Evolutionary conservation across 2,888 invertebrate species (phyloP).

Genomic region (Hetaerina titia): DNA sequence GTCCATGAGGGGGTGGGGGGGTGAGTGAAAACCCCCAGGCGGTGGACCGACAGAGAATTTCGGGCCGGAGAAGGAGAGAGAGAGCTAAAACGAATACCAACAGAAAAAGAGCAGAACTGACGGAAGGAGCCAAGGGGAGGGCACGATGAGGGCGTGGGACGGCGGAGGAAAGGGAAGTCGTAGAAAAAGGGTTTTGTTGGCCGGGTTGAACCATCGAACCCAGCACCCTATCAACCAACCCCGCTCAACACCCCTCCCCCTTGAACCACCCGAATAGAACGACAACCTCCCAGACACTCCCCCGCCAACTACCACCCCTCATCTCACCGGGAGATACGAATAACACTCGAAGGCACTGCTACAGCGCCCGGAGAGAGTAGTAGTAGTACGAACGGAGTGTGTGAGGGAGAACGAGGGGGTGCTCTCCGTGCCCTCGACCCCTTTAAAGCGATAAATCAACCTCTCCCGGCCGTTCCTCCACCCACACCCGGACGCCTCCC

Average conservation of each 20-base stretch:
- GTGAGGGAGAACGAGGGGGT: not conserved
- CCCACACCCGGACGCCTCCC: not conserved
- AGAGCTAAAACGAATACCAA: not conserved
- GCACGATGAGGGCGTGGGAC: not conserved
- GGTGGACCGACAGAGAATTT: not conserved
- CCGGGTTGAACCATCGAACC: not conserved
- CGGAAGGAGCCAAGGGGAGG: not conserved
- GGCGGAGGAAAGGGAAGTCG: not conserved
- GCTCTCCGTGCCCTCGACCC: not conserved
- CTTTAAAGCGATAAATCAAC: conserved; percentile 27
- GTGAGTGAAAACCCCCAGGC: not conserved
- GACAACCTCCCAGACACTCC: not conserved
- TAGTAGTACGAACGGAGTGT: not conserved
- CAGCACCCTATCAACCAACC: not conserved
- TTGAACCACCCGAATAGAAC: not conserved
- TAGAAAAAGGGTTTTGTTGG: conserved; percentile 2
- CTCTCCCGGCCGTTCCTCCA: not conserved
- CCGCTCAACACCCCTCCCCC: not conserved
- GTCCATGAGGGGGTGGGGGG: not conserved
- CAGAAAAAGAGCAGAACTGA: not conserved
- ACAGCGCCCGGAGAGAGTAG: not conserved
- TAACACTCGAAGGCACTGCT: not conserved
- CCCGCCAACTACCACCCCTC: not conserved
- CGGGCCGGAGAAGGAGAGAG: not conserved
- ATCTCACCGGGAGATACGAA: not conserved